Conservation (phyloP, 2,113 vertebrate species). For the Himantopus leucocephalus region DNA sequence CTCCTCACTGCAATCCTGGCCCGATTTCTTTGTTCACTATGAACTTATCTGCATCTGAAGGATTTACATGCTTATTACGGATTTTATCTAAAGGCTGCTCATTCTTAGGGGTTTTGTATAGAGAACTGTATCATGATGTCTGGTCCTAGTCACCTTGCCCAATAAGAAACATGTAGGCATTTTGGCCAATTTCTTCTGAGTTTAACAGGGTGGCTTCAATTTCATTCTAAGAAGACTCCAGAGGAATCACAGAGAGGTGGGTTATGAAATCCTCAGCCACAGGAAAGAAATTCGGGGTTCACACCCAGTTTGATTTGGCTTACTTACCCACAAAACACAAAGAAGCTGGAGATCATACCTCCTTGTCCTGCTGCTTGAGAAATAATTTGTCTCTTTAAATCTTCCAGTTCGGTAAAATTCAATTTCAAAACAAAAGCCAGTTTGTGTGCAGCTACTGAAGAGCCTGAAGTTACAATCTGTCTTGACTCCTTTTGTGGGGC, state of each 20-base stretch:
- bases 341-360: background rate
- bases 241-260: background rate
- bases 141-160: background rate
- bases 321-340: background rate
- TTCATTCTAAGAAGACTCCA: background rate
- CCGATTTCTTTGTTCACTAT: background rate
- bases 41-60: background rate
- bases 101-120: background rate
- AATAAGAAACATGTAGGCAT: background rate
- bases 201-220: background rate
- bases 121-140: background rate
- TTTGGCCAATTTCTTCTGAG: background rate
- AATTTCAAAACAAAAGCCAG: constrained; percentile 13
- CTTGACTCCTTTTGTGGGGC: background rate
- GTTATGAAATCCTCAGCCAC: background rate
- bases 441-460: background rate
- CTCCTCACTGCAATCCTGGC: background rate
- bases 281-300: background rate
- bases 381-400: background rate
- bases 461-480: constrained; percentile 25
- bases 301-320: background rate
- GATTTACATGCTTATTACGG: background rate
- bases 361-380: background rate
- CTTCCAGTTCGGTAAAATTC: background rate
- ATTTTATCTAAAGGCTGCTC: background rate